A percentile compares a stretch with the other conserved stretches of the same genome.
Conservation (phyloP, 2,888 invertebrate genomes). For the Cataglyphis albicans region DNA sequence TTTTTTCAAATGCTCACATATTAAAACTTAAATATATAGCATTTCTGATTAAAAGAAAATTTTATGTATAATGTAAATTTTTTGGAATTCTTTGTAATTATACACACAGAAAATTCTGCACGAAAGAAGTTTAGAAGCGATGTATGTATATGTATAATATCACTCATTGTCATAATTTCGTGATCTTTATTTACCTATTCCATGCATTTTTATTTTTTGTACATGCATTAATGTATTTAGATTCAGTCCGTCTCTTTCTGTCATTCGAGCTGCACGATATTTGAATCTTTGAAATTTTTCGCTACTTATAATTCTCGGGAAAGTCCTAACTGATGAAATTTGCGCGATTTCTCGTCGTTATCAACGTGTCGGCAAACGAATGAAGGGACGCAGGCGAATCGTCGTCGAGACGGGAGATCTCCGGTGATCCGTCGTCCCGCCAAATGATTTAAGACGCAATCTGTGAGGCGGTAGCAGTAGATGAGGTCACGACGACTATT, state of each 20-base stretch:
- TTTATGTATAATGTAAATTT: background rate
- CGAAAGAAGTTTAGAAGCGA: too few relatives aligned
- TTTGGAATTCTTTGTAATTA: background rate
- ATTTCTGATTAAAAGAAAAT: background rate
- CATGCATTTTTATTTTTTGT: background rate
- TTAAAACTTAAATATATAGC: background rate
- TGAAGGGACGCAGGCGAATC: background rate
- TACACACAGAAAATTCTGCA: background rate
- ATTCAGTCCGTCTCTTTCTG: background rate
- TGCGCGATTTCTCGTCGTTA: constrained; percentile 9
- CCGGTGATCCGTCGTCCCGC: constrained; percentile 23
- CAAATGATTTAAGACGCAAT: constrained; percentile 54
- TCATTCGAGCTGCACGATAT: background rate
- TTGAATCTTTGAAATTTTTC: background rate
- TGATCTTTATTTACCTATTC: background rate
- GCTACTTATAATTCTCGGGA: background rate
- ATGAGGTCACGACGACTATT: constrained; percentile 38
- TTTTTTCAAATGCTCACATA: background rate
- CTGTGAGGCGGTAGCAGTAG: constrained; percentile 8
- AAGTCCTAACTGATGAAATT: background rate
- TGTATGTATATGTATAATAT: background rate
- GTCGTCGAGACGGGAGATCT: background rate
- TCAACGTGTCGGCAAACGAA: background rate
- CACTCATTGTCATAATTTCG: background rate
- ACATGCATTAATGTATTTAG: background rate